Evolutionary conservation across 2,113 vertebrate genomes (phyloP), one percentile per base, ranked within the genome.

Genomic region (Vulpes lagopus): DNA sequence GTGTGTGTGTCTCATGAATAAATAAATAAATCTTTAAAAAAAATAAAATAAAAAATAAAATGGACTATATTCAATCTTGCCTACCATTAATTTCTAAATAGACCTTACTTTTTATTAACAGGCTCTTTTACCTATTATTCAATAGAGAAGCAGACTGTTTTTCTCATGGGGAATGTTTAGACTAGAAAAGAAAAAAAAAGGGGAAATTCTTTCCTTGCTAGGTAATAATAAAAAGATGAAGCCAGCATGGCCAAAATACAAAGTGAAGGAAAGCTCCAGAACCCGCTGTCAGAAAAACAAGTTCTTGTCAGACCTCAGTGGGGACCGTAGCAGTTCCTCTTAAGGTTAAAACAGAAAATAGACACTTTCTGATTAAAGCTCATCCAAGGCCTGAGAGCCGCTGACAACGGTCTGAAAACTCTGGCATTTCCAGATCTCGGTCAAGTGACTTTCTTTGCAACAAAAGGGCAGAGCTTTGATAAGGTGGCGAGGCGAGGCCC

Each of bases 201-300:
- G 89, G 95, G 91, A 95, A 96, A 97, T 97, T 95, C 86, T 97
- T 95, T 91, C 95, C 96, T 93, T 88, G 67, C 96, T 96, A 90
- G 95, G 93, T 96, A 96, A 97, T 81, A 93, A 91, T n/a, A 94
- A 51, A 96, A 65, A 93, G 65, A 88, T 38, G 69, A 90, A 92
- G 80, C 67, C 55, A 76, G 30, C 20, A 55, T 25, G 11, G 79
- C 60, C 91, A 95, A 91, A 74, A 94, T 19, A 17, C 49, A 64
- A 51, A 1, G 49, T 30, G 38, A 84, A 84, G 35, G 71, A 91
- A 91, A 83, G 59, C 10, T 38, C 81, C 84, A 92, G 85, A 81
- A 64, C 71, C 55, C 3, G 1, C 57, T 49, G 27, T 82, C 89
- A 62, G 32, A 9, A 49, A 62, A 32, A 43, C 43, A 38, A 8